Evolutionary conservation across 2,113 vertebrate genomes (phyloP).

Genomic region (Misgurnus mizolepis): DNA sequence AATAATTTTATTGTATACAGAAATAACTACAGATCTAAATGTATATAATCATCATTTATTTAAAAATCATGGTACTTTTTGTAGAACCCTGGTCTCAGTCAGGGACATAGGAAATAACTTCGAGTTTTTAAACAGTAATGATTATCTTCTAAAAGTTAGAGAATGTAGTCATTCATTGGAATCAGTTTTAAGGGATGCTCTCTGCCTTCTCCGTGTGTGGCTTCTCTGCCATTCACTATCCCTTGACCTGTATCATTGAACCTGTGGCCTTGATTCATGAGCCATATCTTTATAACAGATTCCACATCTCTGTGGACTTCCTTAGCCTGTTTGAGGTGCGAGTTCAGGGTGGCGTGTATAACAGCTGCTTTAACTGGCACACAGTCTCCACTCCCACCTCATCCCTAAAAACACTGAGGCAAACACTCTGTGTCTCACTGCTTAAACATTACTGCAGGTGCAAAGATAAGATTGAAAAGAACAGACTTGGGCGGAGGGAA

Average conservation of each 20-base stretch:
- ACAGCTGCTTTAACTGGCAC: conserved; percentile 47
- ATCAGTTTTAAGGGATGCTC: not conserved
- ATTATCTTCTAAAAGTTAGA: not conserved
- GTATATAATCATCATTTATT: not conserved
- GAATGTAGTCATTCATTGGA: not conserved
- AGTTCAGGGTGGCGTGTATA: conserved; percentile 37
- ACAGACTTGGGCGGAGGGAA: not conserved
- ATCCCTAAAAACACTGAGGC: conserved; percentile 27
- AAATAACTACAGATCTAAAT: not conserved
- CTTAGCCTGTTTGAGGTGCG: conserved; percentile 34
- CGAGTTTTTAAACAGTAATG: not conserved
- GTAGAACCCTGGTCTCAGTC: too few relatives aligned
- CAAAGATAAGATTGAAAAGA: conserved; percentile 42
- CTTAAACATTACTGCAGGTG: conserved; percentile 48
- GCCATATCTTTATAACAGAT: conserved; percentile 48
- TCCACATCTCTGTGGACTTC: conserved; percentile 23
- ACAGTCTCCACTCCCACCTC: conserved; percentile 29
- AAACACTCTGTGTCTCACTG: conserved; percentile 39
- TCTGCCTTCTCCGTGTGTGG: conserved; percentile 30
- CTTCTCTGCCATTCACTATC: conserved; percentile 31
- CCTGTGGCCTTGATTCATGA: conserved; percentile 51
- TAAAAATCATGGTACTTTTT: not conserved
- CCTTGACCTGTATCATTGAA: conserved; percentile 73
- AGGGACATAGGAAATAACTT: not conserved
- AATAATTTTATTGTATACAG: not conserved